phyloP scores from a whole-genome alignment of 2,113 vertebrate genomes.

The Pteronura brasiliensis region DNA sequence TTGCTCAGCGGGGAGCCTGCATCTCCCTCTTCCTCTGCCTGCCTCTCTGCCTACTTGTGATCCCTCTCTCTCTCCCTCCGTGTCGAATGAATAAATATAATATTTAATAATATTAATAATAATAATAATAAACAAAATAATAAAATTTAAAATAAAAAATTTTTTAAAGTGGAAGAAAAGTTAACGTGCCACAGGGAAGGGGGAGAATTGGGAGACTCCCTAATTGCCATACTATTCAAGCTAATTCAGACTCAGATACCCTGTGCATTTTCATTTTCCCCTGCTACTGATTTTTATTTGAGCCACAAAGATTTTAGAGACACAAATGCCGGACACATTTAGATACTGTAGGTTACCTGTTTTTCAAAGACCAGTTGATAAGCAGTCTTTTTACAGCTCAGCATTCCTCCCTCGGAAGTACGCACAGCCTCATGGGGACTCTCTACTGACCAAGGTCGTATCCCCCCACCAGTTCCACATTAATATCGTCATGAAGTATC shows the following conservation, averaged over 20 bases:
- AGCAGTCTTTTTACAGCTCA: neutral
- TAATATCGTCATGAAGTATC: neutral
- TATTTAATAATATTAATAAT: too few relatives aligned
- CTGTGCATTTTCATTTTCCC: neutral
- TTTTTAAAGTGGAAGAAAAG: neutral
- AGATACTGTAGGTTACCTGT: neutral
- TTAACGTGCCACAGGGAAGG: neutral
- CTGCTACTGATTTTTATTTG: neutral
- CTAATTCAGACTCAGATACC: neutral
- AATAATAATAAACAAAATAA: too few relatives aligned
- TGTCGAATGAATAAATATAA: too few relatives aligned
- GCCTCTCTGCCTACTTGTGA: too few relatives aligned
- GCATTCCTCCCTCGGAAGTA: neutral
- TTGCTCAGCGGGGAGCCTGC: too few relatives aligned
- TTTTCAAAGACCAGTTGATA: neutral
- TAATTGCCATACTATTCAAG: neutral
- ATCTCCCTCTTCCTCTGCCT: too few relatives aligned
- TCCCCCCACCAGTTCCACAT: neutral
- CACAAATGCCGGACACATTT: neutral
- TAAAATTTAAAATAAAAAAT: too few relatives aligned
- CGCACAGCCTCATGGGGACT: neutral
- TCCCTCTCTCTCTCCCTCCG: too few relatives aligned
- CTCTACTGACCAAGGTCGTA: neutral
- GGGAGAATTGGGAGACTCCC: neutral
- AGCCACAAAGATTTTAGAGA: neutral